Evolutionary conservation across 2,113 vertebrate species (phyloP).

Genomic region (Turnix velox): DNA sequence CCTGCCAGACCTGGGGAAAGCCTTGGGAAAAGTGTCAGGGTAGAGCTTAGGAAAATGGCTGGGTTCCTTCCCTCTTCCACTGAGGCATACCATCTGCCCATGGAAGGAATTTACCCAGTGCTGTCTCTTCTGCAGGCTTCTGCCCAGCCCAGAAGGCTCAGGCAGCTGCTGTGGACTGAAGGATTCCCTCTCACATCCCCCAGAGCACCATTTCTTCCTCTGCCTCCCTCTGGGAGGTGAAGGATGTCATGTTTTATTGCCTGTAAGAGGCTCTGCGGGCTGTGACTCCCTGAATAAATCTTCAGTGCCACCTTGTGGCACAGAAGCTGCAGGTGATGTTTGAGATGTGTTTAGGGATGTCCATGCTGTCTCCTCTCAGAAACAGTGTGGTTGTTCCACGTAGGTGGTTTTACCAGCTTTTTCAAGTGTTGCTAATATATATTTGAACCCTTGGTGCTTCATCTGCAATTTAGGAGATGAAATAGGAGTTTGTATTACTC

Average conservation of each 20-base stretch:
- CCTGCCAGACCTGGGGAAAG: not conserved
- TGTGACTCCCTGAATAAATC: not conserved
- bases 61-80: not conserved
- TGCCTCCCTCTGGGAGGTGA: not conserved
- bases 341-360: not conserved
- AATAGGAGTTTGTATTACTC: not conserved
- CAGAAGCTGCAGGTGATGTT: not conserved
- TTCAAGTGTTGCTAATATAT: not conserved
- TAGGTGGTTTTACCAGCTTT: not conserved
- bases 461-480: not conserved
- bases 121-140: not conserved
- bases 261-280: not conserved
- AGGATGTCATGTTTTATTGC: not conserved
- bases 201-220: not conserved
- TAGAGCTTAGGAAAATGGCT: not conserved
- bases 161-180: not conserved
- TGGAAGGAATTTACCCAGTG: not conserved
- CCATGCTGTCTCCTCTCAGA: not conserved
- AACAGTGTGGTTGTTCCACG: not conserved
- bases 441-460: not conserved
- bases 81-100: not conserved
- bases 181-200: not conserved
- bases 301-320: constrained; percentile 58
- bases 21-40: not conserved
- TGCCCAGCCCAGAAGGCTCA: not conserved